These are phyloP conservation scores for Dinoponera quadriceps DNA, from an alignment of 1,140 invertebrate genomes.

Conservation along the genomic window DNA sequence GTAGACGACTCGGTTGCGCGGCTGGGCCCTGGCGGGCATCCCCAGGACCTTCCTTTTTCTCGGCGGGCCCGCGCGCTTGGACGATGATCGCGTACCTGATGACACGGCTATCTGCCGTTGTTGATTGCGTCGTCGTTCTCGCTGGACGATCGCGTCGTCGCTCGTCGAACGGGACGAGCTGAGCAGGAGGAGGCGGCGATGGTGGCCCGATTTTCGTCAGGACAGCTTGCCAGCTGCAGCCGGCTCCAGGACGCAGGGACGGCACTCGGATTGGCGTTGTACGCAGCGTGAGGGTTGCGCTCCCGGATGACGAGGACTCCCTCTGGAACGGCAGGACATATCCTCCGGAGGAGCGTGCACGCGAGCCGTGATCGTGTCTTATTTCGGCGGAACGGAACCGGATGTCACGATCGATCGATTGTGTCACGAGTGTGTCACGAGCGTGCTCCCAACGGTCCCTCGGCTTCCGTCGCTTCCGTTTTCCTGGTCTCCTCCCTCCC, in stretches of 20 bases:
- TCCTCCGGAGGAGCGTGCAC: constrained; percentile 69
- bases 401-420: constrained; percentile 32
- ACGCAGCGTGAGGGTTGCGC: constrained; percentile 67
- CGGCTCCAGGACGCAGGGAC: constrained; percentile 66
- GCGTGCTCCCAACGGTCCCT: neutral
- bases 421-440: constrained; percentile 21
- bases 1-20: constrained; percentile 60
- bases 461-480: constrained; percentile 8
- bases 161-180: constrained; percentile 60
- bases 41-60: constrained; percentile 49
- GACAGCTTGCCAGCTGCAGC: constrained; percentile 66
- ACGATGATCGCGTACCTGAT: constrained; percentile 37
- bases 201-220: constrained; percentile 69
- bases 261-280: constrained; percentile 70
- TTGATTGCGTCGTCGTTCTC: constrained; percentile 41
- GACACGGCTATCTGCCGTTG: constrained; percentile 45
- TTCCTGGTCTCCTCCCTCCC: neutral
- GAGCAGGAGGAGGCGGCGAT: constrained; percentile 10
- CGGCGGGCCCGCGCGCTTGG: constrained; percentile 22
- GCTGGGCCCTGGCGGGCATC: constrained; percentile 69
- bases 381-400: constrained; percentile 22
- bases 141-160: constrained; percentile 49
- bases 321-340: constrained; percentile 74
- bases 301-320: constrained; percentile 69
- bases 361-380: constrained; percentile 54